A percentile compares a stretch with the other conserved stretches of the same genome.
These are phyloP conservation scores for Crax fasciolata DNA, from an alignment of 2,797 vertebrate genomes.

Conservation along the genomic window DNA sequence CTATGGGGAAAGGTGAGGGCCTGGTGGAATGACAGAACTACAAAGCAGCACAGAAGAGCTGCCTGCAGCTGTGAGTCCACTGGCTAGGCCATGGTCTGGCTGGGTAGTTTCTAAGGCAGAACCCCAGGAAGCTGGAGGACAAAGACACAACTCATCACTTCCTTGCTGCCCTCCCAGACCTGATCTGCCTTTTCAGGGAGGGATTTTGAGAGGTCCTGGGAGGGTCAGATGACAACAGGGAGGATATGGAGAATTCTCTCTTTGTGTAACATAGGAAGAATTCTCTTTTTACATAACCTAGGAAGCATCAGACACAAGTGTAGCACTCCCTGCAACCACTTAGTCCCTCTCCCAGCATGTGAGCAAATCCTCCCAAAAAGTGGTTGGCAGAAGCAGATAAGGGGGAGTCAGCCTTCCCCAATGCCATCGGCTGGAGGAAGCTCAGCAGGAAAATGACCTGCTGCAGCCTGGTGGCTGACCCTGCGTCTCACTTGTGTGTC, in stretches of 20 bases:
- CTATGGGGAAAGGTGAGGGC: fast-evolving
- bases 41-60: neutral
- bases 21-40: neutral
- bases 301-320: neutral
- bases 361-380: neutral
- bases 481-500: neutral
- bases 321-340: neutral
- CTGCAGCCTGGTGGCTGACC: neutral
- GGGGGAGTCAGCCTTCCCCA: neutral
- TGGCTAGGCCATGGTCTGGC: neutral
- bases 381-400: neutral
- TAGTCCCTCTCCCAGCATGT: neutral
- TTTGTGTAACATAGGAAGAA: neutral
- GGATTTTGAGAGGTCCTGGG: neutral
- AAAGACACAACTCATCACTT: neutral
- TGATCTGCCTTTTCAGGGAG: neutral
- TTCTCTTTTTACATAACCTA: neutral
- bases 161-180: neutral
- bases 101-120: neutral
- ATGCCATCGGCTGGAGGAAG: neutral
- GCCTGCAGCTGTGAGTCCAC: neutral
- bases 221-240: neutral
- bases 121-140: neutral
- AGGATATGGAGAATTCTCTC: neutral
- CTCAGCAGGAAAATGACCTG: neutral